phyloP scores from a whole-genome alignment of 2,888 invertebrate species.

The Nasonovia ribisnigri region DNA sequence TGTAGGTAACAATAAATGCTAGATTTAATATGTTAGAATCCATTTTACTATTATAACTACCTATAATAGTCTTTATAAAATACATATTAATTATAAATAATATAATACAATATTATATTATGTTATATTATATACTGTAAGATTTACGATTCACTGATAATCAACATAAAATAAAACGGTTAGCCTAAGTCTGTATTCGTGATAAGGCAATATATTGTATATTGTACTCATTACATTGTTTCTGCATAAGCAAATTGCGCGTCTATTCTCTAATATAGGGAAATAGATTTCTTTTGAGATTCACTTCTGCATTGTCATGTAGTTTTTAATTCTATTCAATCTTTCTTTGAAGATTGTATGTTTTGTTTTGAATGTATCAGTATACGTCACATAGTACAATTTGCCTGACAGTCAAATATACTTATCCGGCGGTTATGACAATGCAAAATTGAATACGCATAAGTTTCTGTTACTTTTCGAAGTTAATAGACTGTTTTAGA shows the following conservation, averaged over 20 bases:
- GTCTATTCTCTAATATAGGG: conserved; percentile 22
- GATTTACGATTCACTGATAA: background rate
- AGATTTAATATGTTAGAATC: background rate
- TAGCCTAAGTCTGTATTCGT: background rate
- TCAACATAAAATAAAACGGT: conserved; percentile 9
- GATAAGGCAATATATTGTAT: conserved; percentile 14
- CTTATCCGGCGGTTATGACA: conserved; percentile 40
- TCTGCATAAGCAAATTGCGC: conserved; percentile 11
- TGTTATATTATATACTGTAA: background rate
- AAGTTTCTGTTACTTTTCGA: conserved; percentile 23
- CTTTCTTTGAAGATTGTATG: conserved; percentile 23
- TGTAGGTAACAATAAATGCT: background rate
- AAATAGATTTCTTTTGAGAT: conserved; percentile 48
- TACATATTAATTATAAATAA: background rate
- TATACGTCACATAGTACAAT: conserved; percentile 37
- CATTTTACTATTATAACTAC: background rate
- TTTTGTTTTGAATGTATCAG: conserved; percentile 43
- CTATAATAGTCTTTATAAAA: background rate
- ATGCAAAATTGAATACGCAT: conserved; percentile 36
- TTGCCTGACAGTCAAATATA: conserved; percentile 31
- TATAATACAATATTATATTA: background rate
- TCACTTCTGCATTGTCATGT: conserved; percentile 50
- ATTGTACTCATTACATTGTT: conserved; percentile 15
- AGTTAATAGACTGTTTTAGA: conserved; percentile 36
- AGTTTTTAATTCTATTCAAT: conserved; percentile 51